Base-by-base conservation (phyloP, 2,888 invertebrate genomes). In the Allophyes oxyacanthae region DNA sequence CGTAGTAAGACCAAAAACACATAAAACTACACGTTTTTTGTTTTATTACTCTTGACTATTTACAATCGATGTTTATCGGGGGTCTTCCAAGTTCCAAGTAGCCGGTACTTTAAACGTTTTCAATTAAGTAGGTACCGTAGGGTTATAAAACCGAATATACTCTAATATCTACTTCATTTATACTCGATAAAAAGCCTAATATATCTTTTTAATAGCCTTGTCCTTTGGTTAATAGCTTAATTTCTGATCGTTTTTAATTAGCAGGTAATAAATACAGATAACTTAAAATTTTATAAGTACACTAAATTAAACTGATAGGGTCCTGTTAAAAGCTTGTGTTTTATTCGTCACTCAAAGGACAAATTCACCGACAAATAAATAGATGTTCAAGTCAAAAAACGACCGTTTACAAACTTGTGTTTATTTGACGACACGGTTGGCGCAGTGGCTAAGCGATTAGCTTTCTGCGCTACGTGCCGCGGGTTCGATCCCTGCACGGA, bases 41-140 rank as follows among this genome's bases (percentile, higher is more conserved):
- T 79, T 86, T 86, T 79, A 83, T 75, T 69, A 77, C 68, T 65
- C 72, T 79, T 77, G 72, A 70, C 76, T 72, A 68, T 78, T 79
- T 66, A 78, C 72, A 79, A 79, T 76, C 70, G 64, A 64, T 77
- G 67, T 77, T 76, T 72, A 75, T 73, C 57, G 64, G 75, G 66
- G 75, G 41, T 64, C 46, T n/a, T 41, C 44, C 15, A 74, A 72
- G 69, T 69, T 79, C 71, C 65, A 75, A 78, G 76, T 75, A 77
- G 74, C 75, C 75, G 67, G 54, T 67, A 42, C 42, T 20, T 76
- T 78, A 76, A 79, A 77, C 49, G 62, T 50, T 25, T 50, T 64
- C 64, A 64, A 64, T 65, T 45, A 50, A 62, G 66, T 20, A 20
- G 20, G 38, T 68, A 60, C 69, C 61, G 69, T 71, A 76, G 44